These are phyloP conservation scores for Scarus forsteni DNA, from an alignment of 2,797 vertebrate species.

Conservation along the genomic window DNA sequence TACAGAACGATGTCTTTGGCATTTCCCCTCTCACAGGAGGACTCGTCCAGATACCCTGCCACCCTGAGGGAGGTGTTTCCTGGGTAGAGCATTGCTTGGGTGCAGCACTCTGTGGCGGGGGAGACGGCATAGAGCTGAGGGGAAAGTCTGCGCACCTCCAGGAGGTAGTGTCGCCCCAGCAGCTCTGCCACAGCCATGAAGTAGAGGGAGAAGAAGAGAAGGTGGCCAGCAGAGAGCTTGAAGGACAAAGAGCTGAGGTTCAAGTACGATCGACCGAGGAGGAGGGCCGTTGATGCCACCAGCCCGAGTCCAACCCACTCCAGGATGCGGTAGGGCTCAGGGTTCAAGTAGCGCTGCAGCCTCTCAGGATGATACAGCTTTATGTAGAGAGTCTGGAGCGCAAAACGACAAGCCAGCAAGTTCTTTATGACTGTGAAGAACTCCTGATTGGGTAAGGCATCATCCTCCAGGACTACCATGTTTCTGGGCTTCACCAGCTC, in stretches of 20 bases:
- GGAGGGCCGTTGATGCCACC: conserved; percentile 82
- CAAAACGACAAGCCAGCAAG: conserved; percentile 84
- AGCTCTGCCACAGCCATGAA: conserved; percentile 90
- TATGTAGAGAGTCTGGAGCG: conserved; percentile 87
- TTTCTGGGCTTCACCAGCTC: conserved; percentile 83
- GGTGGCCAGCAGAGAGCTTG: conserved; percentile 56
- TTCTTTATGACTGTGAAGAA: conserved; percentile 88
- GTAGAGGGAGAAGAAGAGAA: conserved; percentile 86
- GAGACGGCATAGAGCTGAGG: conserved; percentile 90
- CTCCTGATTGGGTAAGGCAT: conserved; percentile 86
- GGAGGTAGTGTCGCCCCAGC: conserved; percentile 90
- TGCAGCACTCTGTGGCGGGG: conserved; percentile 94
- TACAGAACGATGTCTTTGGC: conserved; percentile 95
- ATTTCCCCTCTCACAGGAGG: conserved; percentile 86
- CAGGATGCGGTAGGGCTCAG: conserved; percentile 93
- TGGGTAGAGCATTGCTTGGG: conserved; percentile 93
- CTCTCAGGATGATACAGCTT: conserved; percentile 96
- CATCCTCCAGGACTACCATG: conserved; percentile 91
- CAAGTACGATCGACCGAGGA: conserved; percentile 61
- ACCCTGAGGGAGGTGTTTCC: conserved; percentile 85
- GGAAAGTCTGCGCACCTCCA: conserved; percentile 89
- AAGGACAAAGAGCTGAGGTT: conserved; percentile 62
- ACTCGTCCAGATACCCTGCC: conserved; percentile 84
- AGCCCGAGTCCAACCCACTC: conserved; percentile 94
- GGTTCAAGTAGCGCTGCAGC: conserved; percentile 94